Evolutionary conservation across 1,140 invertebrate species (phyloP), one percentile per base, ranked within the genome.

Genomic region (Euschistus heros): DNA sequence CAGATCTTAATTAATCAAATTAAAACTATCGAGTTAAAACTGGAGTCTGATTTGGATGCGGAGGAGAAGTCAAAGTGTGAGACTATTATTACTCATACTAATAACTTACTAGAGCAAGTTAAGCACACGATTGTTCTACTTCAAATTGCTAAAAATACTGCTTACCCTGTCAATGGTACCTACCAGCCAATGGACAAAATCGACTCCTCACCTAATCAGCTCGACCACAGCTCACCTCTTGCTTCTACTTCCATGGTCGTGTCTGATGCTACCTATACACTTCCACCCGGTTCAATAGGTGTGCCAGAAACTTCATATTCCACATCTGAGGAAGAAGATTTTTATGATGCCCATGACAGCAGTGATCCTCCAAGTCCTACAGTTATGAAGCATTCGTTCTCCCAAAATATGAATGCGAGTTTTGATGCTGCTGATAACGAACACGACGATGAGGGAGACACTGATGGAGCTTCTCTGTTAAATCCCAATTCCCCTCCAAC

Each of bases 121-220:
- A 98, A 98, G 79, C 94, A 97, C 81, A 91, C 93, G 68, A 97
- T 98, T 79, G 92, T 97, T 65, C 84, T 94, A 70, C 80, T 98
- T 71, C 94, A 98, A 84, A 97, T 97, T 76, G 91, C 93, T 67
- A 98, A 98, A 86, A 92, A 92, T 75, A 92, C 89, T 69, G 89
- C 89, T 44, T 89, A 91, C 79, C 89, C 89, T 64, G 86, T 91
- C 17, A 90, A 91, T 75, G 88, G 88, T 62, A 83, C 90, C 72
- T 91, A 89, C 73, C 84, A 85, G 71, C 71, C 68, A 64, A 68
- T 71, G 47, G 57, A 57, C 26, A 20, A 37, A 37, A 37, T 37
- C 3, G 33, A 37, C 33, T 37, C 33, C 33, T 37, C 33, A 13
- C 33, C 33, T 13, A 37, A 37, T 37, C 33, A 37, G 10, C 10